phyloP scores from a whole-genome alignment of 2,888 invertebrate genomes.

The Polydrusus cervinus region DNA sequence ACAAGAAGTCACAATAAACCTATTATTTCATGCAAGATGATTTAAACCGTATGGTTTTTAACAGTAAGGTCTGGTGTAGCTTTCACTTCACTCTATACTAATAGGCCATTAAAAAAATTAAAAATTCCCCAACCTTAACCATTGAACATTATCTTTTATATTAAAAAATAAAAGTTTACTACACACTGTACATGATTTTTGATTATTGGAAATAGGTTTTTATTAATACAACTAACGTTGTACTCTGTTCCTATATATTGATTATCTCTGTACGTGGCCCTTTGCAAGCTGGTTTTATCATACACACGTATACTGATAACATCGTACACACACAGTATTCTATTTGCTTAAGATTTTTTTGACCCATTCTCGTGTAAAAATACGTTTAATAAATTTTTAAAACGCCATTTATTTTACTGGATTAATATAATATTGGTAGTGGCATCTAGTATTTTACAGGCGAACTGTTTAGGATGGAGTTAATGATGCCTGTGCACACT shows the following conservation, averaged over 20 bases:
- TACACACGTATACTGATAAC: conserved; percentile 17
- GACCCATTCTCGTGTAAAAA: neutral
- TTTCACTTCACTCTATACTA: too few relatives aligned
- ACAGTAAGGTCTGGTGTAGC: too few relatives aligned
- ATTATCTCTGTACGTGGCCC: conserved; percentile 20
- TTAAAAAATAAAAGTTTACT: neutral
- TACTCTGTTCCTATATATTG: neutral
- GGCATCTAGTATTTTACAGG: neutral
- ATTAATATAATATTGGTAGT: neutral
- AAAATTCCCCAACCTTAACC: neutral
- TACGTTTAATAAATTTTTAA: neutral
- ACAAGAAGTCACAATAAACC: too few relatives aligned
- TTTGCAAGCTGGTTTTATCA: neutral
- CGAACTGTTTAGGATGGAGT: neutral
- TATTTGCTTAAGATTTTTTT: neutral
- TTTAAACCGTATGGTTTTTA: too few relatives aligned
- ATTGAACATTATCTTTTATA: neutral
- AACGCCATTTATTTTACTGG: neutral
- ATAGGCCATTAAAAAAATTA: neutral
- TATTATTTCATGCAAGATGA: too few relatives aligned
- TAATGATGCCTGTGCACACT: too few relatives aligned
- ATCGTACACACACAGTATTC: neutral
- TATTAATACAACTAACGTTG: neutral
- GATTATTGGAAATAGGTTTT: neutral
- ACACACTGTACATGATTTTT: neutral